A percentile compares a stretch with the other conserved stretches of the same genome.
Conservation (phyloP, 2,888 invertebrate species). For the Metallyticus violacea region DNA sequence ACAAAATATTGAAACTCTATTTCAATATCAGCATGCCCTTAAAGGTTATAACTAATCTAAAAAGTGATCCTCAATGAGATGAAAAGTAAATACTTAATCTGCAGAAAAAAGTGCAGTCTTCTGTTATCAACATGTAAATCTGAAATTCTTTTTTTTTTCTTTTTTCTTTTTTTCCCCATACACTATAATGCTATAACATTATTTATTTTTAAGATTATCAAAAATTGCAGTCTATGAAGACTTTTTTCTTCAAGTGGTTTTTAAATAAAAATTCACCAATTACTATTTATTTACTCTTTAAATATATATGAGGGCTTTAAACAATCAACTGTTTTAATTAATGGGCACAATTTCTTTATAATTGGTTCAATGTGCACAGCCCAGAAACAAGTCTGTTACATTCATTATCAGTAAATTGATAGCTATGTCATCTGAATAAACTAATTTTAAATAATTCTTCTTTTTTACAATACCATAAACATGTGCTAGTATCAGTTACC, state of each 20-base stretch:
- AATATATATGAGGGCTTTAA: too few species aligned
- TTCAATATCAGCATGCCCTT: neutral
- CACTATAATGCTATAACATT: neutral
- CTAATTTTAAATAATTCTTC: too few species aligned
- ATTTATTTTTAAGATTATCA: neutral
- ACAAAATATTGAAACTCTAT: neutral
- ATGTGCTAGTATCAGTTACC: too few species aligned
- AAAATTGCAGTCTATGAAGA: neutral
- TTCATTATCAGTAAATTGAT: neutral
- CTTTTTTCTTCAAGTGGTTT: neutral
- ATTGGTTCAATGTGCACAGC: neutral
- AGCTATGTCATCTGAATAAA: neutral
- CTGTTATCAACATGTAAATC: neutral
- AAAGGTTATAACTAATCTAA: neutral
- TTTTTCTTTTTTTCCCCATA: too few species aligned
- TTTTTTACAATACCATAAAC: too few species aligned
- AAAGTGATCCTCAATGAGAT: neutral
- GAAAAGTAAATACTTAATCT: neutral
- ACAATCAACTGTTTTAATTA: neutral
- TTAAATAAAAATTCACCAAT: neutral
- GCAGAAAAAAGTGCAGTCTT: neutral
- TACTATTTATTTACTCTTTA: neutral
- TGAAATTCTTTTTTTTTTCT: neutral
- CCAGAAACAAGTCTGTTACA: neutral
- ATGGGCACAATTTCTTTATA: neutral